phyloP scores from a whole-genome alignment of 2,888 invertebrate species.

The Tuberolachnus salignus region DNA sequence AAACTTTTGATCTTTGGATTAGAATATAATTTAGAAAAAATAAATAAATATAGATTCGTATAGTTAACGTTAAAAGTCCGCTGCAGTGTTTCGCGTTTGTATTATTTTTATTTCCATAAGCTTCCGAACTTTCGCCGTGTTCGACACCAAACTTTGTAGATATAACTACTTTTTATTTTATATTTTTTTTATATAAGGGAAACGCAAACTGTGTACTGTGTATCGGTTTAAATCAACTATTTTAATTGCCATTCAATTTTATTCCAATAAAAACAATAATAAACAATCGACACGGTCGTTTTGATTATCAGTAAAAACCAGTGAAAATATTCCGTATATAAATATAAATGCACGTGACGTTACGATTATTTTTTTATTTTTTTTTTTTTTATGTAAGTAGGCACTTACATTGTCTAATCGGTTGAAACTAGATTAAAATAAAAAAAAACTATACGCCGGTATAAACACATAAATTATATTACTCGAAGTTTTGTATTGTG shows the following conservation, averaged over 20 bases:
- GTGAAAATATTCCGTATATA: too few relatives aligned
- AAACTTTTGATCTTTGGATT: conserved; percentile 34
- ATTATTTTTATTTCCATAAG: background rate
- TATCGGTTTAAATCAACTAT: too few relatives aligned
- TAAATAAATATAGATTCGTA: conserved; percentile 8
- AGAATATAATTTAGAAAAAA: conserved; percentile 22
- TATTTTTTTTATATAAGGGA: background rate
- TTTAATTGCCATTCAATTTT: background rate
- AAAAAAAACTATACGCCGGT: too few relatives aligned
- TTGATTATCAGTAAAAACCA: too few relatives aligned
- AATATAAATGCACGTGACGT: too few relatives aligned
- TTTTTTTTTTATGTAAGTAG: too few relatives aligned
- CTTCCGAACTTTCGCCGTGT: background rate
- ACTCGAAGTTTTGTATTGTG: too few relatives aligned
- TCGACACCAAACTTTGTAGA: background rate
- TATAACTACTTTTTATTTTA: background rate
- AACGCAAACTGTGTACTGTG: too few relatives aligned
- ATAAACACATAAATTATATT: too few relatives aligned
- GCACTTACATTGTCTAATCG: too few relatives aligned
- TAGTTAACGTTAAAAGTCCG: background rate
- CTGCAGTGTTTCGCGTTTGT: conserved; percentile 1
- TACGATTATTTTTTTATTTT: too few relatives aligned
- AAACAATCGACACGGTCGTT: background rate
- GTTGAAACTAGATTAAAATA: too few relatives aligned
- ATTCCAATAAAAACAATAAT: background rate